Conservation (phyloP, 2,888 invertebrate species). For the Anticlea derivata region DNA sequence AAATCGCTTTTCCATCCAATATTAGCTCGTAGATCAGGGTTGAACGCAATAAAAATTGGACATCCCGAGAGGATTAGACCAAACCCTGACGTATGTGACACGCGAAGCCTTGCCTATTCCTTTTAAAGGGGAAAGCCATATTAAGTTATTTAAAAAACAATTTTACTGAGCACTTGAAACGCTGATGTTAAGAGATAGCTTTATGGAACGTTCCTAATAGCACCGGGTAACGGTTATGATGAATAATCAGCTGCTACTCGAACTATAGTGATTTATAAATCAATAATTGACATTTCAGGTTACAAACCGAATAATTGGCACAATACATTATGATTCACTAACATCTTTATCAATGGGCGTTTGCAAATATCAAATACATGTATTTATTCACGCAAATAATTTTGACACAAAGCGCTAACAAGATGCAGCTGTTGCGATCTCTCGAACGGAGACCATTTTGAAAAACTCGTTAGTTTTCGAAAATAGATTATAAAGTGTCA, state of each 20-base stretch:
- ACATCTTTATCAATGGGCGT: constrained; percentile 58
- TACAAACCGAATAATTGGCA: constrained; percentile 68
- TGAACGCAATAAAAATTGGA: constrained; percentile 78
- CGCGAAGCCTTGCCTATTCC: constrained; percentile 69
- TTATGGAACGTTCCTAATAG: constrained; percentile 49
- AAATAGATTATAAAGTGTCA: constrained; percentile 84
- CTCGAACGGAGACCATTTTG: constrained; percentile 75
- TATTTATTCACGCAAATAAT: constrained; percentile 75
- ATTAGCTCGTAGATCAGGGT: constrained; percentile 75
- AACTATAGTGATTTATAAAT: constrained; percentile 67
- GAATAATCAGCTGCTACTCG: constrained; percentile 60
- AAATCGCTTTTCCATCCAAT: constrained; percentile 66
- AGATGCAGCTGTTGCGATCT: constrained; percentile 79
- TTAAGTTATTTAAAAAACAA: constrained; percentile 73
- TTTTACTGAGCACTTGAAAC: constrained; percentile 60
- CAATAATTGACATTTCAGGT: constrained; percentile 65
- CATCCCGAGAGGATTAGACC: constrained; percentile 75
- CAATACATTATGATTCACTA: constrained; percentile 61
- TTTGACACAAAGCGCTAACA: constrained; percentile 78
- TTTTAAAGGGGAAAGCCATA: constrained; percentile 58
- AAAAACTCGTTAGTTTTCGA: constrained; percentile 79
- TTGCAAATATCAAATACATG: constrained; percentile 50
- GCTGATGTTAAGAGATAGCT: constrained; percentile 46
- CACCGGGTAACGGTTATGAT: constrained; percentile 46
- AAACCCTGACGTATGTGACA: constrained; percentile 81